Evolutionary conservation across 53 echinoderm and acorn worm species (phyloP).

Genomic region (Patiria pectinifera): DNA sequence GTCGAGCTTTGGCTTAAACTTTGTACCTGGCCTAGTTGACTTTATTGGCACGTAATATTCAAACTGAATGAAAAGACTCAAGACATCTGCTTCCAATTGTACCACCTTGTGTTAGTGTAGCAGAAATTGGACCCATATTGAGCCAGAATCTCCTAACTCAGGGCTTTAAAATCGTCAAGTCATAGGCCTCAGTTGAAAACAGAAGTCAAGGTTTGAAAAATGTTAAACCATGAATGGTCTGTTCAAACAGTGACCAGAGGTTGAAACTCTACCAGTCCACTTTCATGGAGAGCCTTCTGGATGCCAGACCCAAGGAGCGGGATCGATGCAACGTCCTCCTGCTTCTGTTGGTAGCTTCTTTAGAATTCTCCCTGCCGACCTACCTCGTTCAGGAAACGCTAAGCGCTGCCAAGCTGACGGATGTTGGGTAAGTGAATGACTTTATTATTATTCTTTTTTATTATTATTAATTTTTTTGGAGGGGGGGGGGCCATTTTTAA

Average conservation of each 20-base stretch:
- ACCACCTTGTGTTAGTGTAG: too few relatives aligned
- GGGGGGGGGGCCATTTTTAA: too few relatives aligned
- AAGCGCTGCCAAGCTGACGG: constrained; percentile 74
- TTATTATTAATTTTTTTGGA: background rate
- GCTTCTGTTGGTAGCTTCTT: constrained; percentile 84
- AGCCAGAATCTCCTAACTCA: too few relatives aligned
- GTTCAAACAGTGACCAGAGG: constrained; percentile 28
- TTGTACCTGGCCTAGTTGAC: too few relatives aligned
- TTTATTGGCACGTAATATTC: too few relatives aligned
- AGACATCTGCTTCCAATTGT: too few relatives aligned
- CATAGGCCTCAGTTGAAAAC: too few relatives aligned
- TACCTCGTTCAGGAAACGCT: constrained; percentile 82
- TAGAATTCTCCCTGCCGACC: constrained; percentile 85
- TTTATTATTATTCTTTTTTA: background rate
- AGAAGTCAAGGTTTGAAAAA: too few relatives aligned
- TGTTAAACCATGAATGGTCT: background rate
- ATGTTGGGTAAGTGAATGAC: constrained; percentile 56
- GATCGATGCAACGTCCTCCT: constrained; percentile 92
- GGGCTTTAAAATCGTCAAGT: too few relatives aligned
- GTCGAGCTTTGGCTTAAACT: too few relatives aligned
- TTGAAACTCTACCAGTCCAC: constrained; percentile 48
- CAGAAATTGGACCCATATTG: too few relatives aligned
- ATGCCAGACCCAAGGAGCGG: constrained; percentile 62
- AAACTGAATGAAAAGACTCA: too few relatives aligned
- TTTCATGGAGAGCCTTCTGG: constrained; percentile 77